Percentiles rank a stretch among this genome's conserved stretches.
phyloP scores from a whole-genome alignment of 2,888 invertebrate species.

The Xylocampa areola region DNA sequence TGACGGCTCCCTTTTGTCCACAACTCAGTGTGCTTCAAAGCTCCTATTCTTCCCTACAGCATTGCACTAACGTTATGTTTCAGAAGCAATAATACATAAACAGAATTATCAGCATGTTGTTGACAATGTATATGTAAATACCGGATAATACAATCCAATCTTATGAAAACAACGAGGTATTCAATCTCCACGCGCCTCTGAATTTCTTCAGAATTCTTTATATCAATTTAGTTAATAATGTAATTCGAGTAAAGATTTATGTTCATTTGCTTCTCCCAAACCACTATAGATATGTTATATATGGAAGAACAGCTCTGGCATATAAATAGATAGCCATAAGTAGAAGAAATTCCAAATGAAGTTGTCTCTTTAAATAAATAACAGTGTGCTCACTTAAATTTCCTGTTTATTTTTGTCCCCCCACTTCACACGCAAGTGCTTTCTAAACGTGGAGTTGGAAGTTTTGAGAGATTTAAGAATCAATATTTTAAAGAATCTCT shows the following conservation, averaged over 20 bases:
- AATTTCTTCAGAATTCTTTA: conserved; percentile 16
- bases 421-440: conserved; percentile 65
- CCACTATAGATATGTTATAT: conserved; percentile 23
- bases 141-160: conserved; percentile 18
- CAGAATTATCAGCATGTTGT: conserved; percentile 46
- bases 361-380: conserved; percentile 85
- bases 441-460: conserved; percentile 72
- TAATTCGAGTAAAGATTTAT: conserved; percentile 41
- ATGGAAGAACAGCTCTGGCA: conserved; percentile 28
- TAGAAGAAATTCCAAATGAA: conserved; percentile 73
- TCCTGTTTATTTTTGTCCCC: conserved; percentile 84
- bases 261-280: conserved; percentile 19
- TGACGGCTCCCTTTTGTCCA: conserved; percentile 65
- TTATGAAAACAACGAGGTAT: conserved; percentile 27
- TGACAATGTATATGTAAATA: conserved; percentile 28
- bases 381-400: conserved; percentile 79
- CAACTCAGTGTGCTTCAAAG: conserved; percentile 60
- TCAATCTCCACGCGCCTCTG: conserved; percentile 16
- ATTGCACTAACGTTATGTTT: conserved; percentile 54
- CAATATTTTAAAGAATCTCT: conserved; percentile 48
- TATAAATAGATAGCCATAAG: conserved; percentile 76
- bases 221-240: conserved; percentile 37
- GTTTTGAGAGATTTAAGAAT: conserved; percentile 65
- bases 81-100: conserved; percentile 52
- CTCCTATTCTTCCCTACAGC: conserved; percentile 62